Conservation (phyloP, 92 coral and sea anemone genomes). For the Porites rus region DNA sequence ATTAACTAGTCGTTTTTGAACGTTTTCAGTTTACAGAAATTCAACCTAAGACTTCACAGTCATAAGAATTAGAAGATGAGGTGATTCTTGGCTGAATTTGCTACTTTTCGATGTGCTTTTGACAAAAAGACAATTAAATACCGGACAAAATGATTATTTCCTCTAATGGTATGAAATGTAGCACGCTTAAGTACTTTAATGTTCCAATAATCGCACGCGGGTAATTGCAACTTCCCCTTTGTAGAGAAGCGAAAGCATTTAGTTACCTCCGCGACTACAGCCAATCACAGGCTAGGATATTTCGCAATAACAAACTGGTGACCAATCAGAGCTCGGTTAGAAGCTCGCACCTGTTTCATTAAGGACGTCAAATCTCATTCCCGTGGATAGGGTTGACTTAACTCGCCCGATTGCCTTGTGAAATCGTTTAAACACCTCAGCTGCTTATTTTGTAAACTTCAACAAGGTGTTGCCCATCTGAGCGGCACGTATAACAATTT, state of each 20-base stretch:
- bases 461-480: conserved; percentile 27
- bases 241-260: conserved; percentile 11
- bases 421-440: conserved; percentile 43
- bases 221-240: conserved; percentile 32
- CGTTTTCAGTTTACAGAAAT: background rate
- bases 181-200: conserved; percentile 4
- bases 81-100: background rate
- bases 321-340: conserved; percentile 70
- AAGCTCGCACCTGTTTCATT: conserved; percentile 81
- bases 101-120: background rate
- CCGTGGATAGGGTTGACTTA: conserved; percentile 44
- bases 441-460: conserved; percentile 18
- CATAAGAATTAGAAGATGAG: background rate
- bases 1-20: too few relatives aligned
- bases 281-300: conserved; percentile 68
- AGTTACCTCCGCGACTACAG: conserved; percentile 9
- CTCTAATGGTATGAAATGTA: conserved; percentile 7
- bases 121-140: background rate
- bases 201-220: conserved; percentile 26
- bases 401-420: conserved; percentile 46
- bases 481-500: background rate
- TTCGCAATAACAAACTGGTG: conserved; percentile 42
- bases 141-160: background rate
- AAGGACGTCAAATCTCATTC: conserved; percentile 52
- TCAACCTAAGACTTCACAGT: background rate